Base-by-base conservation (phyloP, 1,140 invertebrate species). In the Diuraphis noxia region DNA sequence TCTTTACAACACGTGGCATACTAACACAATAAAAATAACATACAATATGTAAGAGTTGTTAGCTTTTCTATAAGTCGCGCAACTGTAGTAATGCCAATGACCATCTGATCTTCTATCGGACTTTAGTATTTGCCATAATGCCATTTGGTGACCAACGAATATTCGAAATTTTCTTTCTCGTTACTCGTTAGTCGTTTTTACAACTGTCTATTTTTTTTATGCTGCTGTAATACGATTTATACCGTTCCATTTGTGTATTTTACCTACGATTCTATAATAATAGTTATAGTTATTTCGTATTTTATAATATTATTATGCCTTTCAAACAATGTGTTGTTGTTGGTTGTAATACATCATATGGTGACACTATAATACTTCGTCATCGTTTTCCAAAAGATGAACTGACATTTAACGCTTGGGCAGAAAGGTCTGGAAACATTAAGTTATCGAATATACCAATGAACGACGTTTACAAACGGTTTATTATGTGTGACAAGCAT, bases 321-420 rank as follows among this genome's bases (percentile, higher is more conserved):
- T 79, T 34, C 17, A 79, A 79, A 38, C 77, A 79, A 79, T 79
- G 77, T 79, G 77, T 79, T 79, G 77, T 79, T 21, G 36, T 79
- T 36, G 77, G 36, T 21, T 79, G 77, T 79, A 19, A 34, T 72
- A 79, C 34, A 19, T 49, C 46, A 19, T 21, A 49, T 21, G 17
- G 17, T 17, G 46, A 49, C 21, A 21, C 17, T 5, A 21, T 79
- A 79, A 79, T 34, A 38, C 34, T 79, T 8, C 36, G 77, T 79
- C 77, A 79, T 79, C 77, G 77, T 21, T 79, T 79, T 23, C 77
- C 77, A 38, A 79, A 38, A 79, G 77, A 79, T 79, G 72, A 79
- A 79, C 30, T 34, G n/a, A 79, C 36, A 38, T 79, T 79, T 38
- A 79, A 38, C 77, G 19, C 17, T 21, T 79, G 36, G 77, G 77